Percentiles rank a stretch among this genome's conserved stretches.
phyloP scores from a whole-genome alignment of 2,113 vertebrate species.

The Uria aalge region DNA sequence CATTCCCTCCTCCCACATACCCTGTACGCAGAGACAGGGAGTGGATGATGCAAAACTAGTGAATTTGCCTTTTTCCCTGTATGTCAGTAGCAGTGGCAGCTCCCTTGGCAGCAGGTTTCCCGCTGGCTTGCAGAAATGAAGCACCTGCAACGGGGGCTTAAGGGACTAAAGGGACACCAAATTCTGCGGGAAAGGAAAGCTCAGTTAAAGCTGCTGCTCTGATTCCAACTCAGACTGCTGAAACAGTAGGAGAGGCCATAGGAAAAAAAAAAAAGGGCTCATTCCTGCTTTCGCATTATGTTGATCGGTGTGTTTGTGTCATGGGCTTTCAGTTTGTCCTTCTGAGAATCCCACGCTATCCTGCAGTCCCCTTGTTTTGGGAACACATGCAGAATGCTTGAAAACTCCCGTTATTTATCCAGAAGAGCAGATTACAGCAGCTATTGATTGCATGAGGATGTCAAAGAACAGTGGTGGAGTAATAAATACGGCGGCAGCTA shows the following conservation, averaged over 20 bases:
- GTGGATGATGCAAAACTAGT: background rate
- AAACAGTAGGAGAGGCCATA: background rate
- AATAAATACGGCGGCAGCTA: background rate
- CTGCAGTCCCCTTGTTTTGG: background rate
- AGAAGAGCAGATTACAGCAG: background rate
- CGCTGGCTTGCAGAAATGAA: background rate
- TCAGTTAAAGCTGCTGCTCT: background rate
- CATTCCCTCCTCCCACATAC: background rate
- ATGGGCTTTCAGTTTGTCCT: background rate
- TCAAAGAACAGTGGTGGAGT: background rate
- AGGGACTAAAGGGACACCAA: background rate
- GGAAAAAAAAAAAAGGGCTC: background rate
- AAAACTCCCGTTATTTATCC: background rate
- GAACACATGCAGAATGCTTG: background rate
- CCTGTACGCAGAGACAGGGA: background rate
- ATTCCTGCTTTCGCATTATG: background rate
- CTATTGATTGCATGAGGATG: background rate
- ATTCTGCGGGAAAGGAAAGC: background rate
- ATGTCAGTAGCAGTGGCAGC: background rate
- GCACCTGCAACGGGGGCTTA: background rate
- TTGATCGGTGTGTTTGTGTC: background rate
- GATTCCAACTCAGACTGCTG: background rate
- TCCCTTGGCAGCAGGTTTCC: background rate
- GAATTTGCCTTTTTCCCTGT: background rate
- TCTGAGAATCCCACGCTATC: background rate